A percentile compares a stretch with the other conserved stretches of the same genome.
Evolutionary conservation across 1,140 invertebrate species (phyloP).

Genomic region (Drosophila insularis): DNA sequence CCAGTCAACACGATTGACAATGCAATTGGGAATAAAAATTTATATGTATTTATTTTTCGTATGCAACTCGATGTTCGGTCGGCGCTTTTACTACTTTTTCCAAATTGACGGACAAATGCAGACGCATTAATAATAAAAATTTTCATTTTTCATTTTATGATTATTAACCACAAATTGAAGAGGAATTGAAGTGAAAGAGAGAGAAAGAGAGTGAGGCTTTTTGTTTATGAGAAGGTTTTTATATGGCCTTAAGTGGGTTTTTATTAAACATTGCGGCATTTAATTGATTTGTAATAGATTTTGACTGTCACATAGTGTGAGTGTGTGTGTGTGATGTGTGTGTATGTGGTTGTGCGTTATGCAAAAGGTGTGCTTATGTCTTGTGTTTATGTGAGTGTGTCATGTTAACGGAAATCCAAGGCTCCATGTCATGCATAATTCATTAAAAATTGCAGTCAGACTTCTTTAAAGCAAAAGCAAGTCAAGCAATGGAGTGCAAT

Average conservation of each 20-base stretch:
- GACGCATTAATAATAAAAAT: constrained; percentile 61
- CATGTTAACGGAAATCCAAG: constrained; percentile 71
- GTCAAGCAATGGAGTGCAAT: neutral
- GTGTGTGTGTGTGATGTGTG: constrained; percentile 47
- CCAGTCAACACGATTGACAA: constrained; percentile 35
- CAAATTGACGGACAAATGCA: constrained; percentile 50
- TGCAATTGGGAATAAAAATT: constrained; percentile 19
- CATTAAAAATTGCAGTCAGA: constrained; percentile 58
- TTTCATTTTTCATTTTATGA: constrained; percentile 41
- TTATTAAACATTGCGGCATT: constrained; percentile 73
- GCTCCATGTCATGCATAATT: constrained; percentile 72
- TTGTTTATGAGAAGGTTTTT: constrained; percentile 40
- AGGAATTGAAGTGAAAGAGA: constrained; percentile 42
- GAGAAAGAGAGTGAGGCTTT: neutral
- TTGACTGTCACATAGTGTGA: constrained; percentile 25
- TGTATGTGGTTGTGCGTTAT: constrained; percentile 18
- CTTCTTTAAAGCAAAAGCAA: too few species aligned
- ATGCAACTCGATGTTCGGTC: constrained; percentile 37
- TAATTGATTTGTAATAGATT: constrained; percentile 80
- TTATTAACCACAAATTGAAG: constrained; percentile 58
- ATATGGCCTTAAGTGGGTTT: constrained; percentile 66
- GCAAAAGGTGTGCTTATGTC: constrained; percentile 5
- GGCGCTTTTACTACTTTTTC: constrained; percentile 66
- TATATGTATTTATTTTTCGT: neutral
- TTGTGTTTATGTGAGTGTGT: constrained; percentile 48